Conservation (phyloP, 2,113 vertebrate species). For the Hippoglossus stenolepis region DNA sequence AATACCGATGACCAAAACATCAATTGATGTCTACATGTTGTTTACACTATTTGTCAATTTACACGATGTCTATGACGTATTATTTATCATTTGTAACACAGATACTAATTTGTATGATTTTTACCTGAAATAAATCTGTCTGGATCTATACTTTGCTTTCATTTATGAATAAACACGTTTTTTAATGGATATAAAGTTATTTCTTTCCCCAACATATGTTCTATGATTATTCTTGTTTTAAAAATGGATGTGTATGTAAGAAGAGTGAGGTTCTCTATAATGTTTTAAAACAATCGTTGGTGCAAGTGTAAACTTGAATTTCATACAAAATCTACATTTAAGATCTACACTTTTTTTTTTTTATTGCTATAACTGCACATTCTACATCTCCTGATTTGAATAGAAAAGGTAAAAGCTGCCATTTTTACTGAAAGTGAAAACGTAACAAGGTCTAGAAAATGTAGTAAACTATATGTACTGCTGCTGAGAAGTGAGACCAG, state of each 20-base stretch:
- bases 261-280: constrained; percentile 14
- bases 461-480: neutral
- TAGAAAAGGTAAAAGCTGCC: constrained; percentile 42
- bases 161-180: constrained; percentile 81
- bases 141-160: constrained; percentile 73
- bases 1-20: constrained; percentile 67
- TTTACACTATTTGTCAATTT: constrained; percentile 68
- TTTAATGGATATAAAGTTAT: constrained; percentile 31
- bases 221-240: neutral
- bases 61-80: constrained; percentile 64
- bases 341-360: no score
- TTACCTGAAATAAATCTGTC: constrained; percentile 67
- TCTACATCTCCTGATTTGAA: neutral
- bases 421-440: constrained; percentile 25
- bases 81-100: constrained; percentile 79
- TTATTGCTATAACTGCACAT: neutral
- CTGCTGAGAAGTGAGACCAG: constrained; percentile 8
- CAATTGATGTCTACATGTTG: constrained; percentile 61
- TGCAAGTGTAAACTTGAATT: constrained; percentile 2
- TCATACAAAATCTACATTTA: constrained; percentile 38
- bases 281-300: constrained; percentile 20
- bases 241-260: constrained; percentile 15
- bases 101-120: constrained; percentile 80
- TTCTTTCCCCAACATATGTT: constrained; percentile 2
- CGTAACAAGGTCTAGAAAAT: constrained; percentile 26